Evolutionary conservation across 2,113 vertebrate genomes (phyloP).

Genomic region (Cottus gobio): DNA sequence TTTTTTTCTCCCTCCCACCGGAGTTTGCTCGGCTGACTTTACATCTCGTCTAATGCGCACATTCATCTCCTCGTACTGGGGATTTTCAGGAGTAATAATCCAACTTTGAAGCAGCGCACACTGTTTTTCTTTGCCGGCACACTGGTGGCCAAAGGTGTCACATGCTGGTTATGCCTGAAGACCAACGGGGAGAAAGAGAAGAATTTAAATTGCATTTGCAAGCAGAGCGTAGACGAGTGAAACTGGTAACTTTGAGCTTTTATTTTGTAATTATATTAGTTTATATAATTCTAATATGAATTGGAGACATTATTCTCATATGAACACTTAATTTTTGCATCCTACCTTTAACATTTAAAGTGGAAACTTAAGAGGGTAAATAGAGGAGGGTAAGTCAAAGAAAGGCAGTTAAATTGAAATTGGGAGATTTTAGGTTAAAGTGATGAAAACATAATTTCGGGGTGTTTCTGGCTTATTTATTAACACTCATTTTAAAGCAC

Average conservation of each 20-base stretch:
- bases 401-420: not conserved
- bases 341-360: not conserved
- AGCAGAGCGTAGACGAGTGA: too few species aligned
- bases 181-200: not conserved
- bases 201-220: not conserved
- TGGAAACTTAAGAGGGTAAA: not conserved
- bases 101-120: not conserved
- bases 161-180: not conserved
- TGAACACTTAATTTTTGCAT: too few species aligned
- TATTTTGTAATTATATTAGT: not conserved
- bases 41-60: not conserved
- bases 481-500: not conserved
- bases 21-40: not conserved
- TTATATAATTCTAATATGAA: not conserved
- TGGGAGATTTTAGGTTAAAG: not conserved
- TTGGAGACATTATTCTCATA: too few species aligned
- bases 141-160: not conserved
- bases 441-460: not conserved
- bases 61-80: not conserved
- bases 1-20: not conserved
- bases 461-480: not conserved
- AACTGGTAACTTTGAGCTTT: not conserved
- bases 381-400: not conserved
- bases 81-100: not conserved
- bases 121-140: not conserved